Evolutionary conservation across 2,797 vertebrate species (phyloP).

Genomic region (Benthosema pterotum): DNA sequence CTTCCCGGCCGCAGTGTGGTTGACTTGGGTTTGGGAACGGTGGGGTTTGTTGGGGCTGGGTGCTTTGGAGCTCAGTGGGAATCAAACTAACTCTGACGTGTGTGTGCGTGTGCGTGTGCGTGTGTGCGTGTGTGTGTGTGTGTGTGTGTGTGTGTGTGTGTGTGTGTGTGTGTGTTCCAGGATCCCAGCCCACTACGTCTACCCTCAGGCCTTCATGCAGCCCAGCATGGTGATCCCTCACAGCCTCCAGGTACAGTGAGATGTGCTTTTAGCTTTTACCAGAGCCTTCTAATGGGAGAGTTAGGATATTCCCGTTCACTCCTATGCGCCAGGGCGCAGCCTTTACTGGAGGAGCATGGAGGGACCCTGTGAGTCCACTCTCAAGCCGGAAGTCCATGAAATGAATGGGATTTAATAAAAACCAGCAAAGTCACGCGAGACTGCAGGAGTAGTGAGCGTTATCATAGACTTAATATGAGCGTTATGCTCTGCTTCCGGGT

Average conservation of each 20-base stretch:
- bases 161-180: constrained; percentile 80
- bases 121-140: neutral
- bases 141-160: constrained; percentile 20
- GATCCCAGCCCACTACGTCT: constrained; percentile 98
- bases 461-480: too few species aligned
- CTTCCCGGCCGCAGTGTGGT: constrained; percentile 69
- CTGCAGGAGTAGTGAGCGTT: too few species aligned
- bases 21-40: constrained; percentile 36
- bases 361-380: too few species aligned
- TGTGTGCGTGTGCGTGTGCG: neutral
- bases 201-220: constrained; percentile 98
- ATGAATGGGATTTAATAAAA: too few species aligned
- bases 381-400: too few species aligned
- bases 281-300: too few species aligned
- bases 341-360: too few species aligned
- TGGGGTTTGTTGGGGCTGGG: neutral
- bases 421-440: too few species aligned
- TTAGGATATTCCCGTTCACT: too few species aligned
- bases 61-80: neutral
- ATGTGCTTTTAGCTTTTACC: too few species aligned
- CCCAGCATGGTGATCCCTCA: constrained; percentile 97
- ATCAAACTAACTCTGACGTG: neutral
- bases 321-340: too few species aligned
- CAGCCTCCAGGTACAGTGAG: constrained; percentile 73
- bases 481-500: too few species aligned